Evolutionary conservation across 2,888 invertebrate species (phyloP), one percentile per base, ranked within the genome.

Genomic region (Melanotus villosus): DNA sequence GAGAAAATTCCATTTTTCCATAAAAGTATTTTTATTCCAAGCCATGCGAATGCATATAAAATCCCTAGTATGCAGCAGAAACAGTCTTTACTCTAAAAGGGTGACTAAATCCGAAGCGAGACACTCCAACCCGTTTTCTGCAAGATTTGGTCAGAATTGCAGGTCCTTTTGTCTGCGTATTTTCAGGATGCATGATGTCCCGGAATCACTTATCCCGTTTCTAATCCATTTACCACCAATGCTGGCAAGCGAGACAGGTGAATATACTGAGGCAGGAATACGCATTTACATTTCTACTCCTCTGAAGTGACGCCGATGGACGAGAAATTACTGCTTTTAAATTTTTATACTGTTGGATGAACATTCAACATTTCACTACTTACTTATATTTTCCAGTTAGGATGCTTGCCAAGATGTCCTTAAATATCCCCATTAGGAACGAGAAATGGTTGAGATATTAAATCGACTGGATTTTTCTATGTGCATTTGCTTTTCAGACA

Each of bases 241-340:
- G 14, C 36, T 14, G 41, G 21, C 30, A 52, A 47, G 45, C 47
- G 62, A 50, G 62, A 50, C 47, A 52, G 26, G 26, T 26, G 52
- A 34, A 62, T 50, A 52, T 41, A 47, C 32, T 41, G 60, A 19
- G 21, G 47, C 26, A 7, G 26, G 26, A 21, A 23, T 23, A 12
- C 47, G 7, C 54, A 34, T 64, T 43, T 32, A 64, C 54, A 64
- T 64, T 64, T 64, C 43, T 63, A 34, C 23, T n/a, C 41, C n/a
- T 12, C 26, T 14, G 54, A 19, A 26, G 26, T 36, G 21, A 41
- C 12, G 50, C 21, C 43, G 64, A 43, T 50, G 64, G 56, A 56
- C 64, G 56, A 64, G 54, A 64, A 64, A 64, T 64, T 56, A 56
- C 56, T 30, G 64, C 64, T 64, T 64, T 64, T 54, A 64, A 64